Evolutionary conservation across 2,797 vertebrate genomes (phyloP).

Genomic region (Epinephelus awoara): DNA sequence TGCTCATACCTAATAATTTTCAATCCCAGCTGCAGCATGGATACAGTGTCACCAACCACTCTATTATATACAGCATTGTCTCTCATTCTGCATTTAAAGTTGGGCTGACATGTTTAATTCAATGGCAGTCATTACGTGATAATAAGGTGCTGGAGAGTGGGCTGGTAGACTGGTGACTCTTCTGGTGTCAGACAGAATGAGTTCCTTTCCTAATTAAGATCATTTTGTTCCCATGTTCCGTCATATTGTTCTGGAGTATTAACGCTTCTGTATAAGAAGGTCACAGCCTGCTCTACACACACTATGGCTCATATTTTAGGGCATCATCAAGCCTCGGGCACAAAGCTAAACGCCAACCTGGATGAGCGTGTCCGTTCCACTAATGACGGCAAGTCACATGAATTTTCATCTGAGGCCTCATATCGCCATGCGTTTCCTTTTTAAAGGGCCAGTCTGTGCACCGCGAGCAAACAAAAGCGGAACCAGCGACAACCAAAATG

Average conservation of each 20-base stretch:
- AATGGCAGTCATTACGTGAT: slow-evolving; percentile 77
- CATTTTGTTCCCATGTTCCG: slow-evolving; percentile 74
- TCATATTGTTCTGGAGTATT: slow-evolving; percentile 73
- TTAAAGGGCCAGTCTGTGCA: slow-evolving; percentile 29
- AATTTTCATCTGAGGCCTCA: slow-evolving; percentile 58
- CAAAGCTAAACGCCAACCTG: slow-evolving; percentile 67
- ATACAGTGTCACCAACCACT: slow-evolving; percentile 42
- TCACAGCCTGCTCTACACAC: slow-evolving; percentile 62
- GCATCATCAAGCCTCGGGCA: slow-evolving; percentile 73
- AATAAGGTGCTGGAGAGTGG: slow-evolving; percentile 66
- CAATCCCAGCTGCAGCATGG: slow-evolving; percentile 12
- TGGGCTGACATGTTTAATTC: slow-evolving; percentile 74
- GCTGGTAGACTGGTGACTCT: slow-evolving; percentile 72
- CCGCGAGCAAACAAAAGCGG: slow-evolving; percentile 1
- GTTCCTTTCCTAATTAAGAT: slow-evolving; percentile 81
- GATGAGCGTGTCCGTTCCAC: slow-evolving; percentile 65
- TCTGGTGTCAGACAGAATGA: slow-evolving; percentile 79
- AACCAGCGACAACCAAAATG: slow-evolving; percentile 9
- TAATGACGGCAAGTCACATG: slow-evolving; percentile 73
- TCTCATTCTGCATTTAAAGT: slow-evolving; percentile 60
- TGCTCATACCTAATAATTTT: slow-evolving; percentile 49
- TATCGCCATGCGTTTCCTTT: slow-evolving; percentile 23
- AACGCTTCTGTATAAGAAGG: slow-evolving; percentile 70
- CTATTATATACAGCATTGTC: slow-evolving; percentile 46
- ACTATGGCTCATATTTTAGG: slow-evolving; percentile 71